Conservation (phyloP, 2,113 vertebrate species). For the Leucosticte australis region DNA sequence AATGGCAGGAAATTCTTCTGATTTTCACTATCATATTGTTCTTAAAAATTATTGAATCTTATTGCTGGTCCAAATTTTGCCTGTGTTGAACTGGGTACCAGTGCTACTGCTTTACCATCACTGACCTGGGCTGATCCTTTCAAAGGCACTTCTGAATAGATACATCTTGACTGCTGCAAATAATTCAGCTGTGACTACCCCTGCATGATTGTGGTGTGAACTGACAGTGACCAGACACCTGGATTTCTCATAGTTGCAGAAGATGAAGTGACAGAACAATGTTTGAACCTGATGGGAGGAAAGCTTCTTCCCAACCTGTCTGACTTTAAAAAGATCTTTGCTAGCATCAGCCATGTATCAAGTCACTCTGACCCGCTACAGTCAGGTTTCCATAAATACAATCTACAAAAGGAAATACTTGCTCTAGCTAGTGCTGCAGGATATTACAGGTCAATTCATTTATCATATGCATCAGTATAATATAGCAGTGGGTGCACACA, state of each 20-base stretch:
- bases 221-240: neutral
- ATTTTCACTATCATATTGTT: neutral
- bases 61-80: neutral
- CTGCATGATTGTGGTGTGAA: neutral
- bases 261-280: neutral
- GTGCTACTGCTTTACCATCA: neutral
- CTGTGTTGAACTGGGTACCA: neutral
- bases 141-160: neutral
- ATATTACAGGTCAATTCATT: slow-evolving; percentile 29
- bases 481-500: neutral
- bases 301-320: neutral
- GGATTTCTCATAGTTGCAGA: neutral
- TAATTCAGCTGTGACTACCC: neutral
- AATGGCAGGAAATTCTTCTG: neutral
- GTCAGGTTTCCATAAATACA: slow-evolving; percentile 25
- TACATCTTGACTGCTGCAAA: neutral
- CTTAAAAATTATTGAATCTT: neutral
- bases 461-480: neutral
- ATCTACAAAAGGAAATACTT: slow-evolving; percentile 38
- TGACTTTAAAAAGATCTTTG: neutral
- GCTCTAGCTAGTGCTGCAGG: neutral
- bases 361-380: slow-evolving; percentile 38
- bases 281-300: neutral
- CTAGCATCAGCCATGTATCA: neutral
- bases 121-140: neutral